Evolutionary conservation across 2,113 vertebrate genomes (phyloP).

Genomic region (Enhydra lutris): DNA sequence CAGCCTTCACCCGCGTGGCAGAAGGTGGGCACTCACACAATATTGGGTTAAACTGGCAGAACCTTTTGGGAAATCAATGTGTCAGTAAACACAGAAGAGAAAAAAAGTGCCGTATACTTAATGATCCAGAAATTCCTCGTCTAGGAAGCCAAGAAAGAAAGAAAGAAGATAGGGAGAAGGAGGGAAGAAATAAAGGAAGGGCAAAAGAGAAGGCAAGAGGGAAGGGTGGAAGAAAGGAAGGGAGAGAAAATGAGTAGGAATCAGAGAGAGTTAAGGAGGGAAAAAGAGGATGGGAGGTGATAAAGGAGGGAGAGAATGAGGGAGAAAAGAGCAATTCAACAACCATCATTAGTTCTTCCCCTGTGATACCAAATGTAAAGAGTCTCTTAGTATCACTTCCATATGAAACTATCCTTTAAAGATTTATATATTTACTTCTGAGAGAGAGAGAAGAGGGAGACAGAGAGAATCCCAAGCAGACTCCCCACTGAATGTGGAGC

Average conservation of each 20-base stretch:
- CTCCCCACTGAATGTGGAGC: neutral
- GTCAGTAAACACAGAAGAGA: neutral
- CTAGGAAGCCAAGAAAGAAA: neutral
- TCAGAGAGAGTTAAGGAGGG: neutral
- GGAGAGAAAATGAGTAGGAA: neutral
- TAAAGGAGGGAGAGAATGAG: neutral
- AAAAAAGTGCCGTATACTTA: neutral
- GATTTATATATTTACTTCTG: neutral
- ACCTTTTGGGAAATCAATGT: neutral
- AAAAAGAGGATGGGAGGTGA: neutral
- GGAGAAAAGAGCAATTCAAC: neutral
- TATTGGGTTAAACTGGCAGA: neutral
- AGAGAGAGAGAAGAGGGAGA: neutral
- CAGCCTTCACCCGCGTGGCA: rapidly evolving
- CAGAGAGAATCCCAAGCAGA: neutral
- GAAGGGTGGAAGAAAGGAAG: neutral
- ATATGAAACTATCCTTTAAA: neutral
- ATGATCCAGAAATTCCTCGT: neutral
- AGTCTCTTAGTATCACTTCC: neutral
- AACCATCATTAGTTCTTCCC: neutral
- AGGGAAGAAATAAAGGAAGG: neutral
- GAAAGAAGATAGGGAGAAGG: neutral
- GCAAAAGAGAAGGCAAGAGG: too few species aligned
- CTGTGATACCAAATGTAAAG: neutral
- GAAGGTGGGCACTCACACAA: neutral